Evolutionary conservation across 2,888 invertebrate species (phyloP).

Genomic region (Parnassius smintheus): DNA sequence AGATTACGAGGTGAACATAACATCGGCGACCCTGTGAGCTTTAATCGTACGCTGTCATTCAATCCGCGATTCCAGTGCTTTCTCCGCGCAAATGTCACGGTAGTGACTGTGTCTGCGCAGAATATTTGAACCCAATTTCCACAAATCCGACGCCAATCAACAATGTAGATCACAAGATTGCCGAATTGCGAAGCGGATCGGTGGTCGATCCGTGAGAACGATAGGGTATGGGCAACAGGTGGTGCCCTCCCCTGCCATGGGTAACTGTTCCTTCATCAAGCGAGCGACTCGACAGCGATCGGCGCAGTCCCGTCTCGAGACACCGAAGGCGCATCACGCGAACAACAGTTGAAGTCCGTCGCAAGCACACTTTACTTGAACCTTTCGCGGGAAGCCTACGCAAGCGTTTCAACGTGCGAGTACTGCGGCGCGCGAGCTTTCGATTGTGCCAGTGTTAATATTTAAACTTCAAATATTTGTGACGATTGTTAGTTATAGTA

Average conservation of each 20-base stretch:
- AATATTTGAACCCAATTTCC: constrained; percentile 62
- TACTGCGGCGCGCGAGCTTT: constrained; percentile 23
- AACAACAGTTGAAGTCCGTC: constrained; percentile 32
- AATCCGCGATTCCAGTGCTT: constrained; percentile 56
- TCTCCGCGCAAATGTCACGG: constrained; percentile 72
- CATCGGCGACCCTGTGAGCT: constrained; percentile 60
- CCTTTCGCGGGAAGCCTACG: constrained; percentile 38
- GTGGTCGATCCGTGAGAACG: constrained; percentile 75
- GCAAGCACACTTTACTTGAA: constrained; percentile 28
- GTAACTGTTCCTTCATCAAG: constrained; percentile 71
- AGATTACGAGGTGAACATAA: constrained; percentile 61
- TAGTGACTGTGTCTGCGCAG: constrained; percentile 52
- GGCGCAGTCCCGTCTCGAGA: constrained; percentile 66
- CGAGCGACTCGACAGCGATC: constrained; percentile 57
- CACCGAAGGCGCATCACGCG: constrained; percentile 65
- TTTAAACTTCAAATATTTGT: constrained; percentile 32
- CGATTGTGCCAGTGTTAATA: constrained; percentile 33
- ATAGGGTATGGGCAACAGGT: constrained; percentile 68
- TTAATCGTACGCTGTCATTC: constrained; percentile 53
- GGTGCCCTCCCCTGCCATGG: constrained; percentile 70
- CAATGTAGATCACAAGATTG: constrained; percentile 76
- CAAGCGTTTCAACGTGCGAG: constrained; percentile 30
- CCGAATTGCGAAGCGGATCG: constrained; percentile 62
- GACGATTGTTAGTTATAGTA: constrained; percentile 30
- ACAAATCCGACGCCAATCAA: constrained; percentile 74